A percentile compares a stretch with the other conserved stretches of the same genome.
Conservation (phyloP, 1,140 invertebrate genomes). For the Bacillus rossius region DNA sequence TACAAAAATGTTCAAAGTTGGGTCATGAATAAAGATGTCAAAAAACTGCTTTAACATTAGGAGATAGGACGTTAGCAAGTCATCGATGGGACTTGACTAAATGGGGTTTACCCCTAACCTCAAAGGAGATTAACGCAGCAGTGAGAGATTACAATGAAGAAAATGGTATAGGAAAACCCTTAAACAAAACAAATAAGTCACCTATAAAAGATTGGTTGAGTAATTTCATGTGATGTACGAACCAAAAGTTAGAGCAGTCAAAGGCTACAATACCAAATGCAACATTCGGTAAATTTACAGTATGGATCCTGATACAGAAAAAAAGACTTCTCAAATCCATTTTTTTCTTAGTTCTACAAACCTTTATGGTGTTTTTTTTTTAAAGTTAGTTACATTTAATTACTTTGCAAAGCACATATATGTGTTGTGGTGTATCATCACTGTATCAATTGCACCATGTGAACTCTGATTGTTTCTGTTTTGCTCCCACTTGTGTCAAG, state of each 20-base stretch:
- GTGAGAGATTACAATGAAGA: not conserved
- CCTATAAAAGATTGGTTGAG: not conserved
- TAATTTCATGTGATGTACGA: not conserved
- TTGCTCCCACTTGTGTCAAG: too few species aligned
- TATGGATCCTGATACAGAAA: too few species aligned
- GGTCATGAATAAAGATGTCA: not conserved
- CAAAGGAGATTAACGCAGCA: not conserved
- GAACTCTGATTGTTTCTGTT: too few species aligned
- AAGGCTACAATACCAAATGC: not conserved
- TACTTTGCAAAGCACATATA: too few species aligned
- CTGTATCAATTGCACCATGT: too few species aligned
- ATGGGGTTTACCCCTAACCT: not conserved
- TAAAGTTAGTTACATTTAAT: too few species aligned
- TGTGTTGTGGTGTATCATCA: too few species aligned
- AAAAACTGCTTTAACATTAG: constrained; percentile 3
- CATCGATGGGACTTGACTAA: not conserved
- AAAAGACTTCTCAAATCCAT: too few species aligned
- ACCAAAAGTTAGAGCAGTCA: not conserved
- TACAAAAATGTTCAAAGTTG: too few species aligned
- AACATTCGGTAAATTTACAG: constrained; percentile 19
- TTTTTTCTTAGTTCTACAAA: too few species aligned
- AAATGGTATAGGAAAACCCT: not conserved
- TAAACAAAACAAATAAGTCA: not conserved
- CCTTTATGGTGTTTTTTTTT: too few species aligned
- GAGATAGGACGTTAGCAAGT: not conserved